Evolutionary conservation across 2,888 invertebrate genomes (phyloP).

Genomic region (Penaeus monodon): DNA sequence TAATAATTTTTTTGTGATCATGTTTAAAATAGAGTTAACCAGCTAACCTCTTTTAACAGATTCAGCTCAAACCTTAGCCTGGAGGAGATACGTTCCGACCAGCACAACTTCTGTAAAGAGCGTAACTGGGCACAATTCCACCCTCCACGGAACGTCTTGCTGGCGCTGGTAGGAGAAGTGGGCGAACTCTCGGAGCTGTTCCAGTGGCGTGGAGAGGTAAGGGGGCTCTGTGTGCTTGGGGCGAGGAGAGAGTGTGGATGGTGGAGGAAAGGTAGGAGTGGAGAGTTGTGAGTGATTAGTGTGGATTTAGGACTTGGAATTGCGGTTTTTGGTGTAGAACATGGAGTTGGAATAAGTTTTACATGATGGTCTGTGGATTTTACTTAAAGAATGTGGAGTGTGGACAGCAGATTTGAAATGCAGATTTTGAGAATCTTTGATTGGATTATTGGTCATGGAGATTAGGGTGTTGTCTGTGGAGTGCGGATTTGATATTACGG

Average conservation of each 20-base stretch:
- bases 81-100: constrained; percentile 50
- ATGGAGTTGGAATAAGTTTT: neutral
- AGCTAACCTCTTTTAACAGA: constrained; percentile 1
- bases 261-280: no score
- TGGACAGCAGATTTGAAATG: no score
- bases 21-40: neutral
- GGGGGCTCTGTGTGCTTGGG: neutral
- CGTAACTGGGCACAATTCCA: constrained; percentile 71
- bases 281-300: no score
- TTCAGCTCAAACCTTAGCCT: constrained; percentile 49
- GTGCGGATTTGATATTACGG: no score
- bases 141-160: constrained; percentile 67
- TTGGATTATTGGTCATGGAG: no score
- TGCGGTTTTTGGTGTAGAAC: neutral
- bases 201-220: constrained; percentile 70
- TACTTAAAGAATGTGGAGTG: no score
- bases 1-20: no score
- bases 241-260: no score
- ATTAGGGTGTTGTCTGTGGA: no score
- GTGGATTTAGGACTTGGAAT: neutral
- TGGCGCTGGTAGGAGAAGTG: constrained; percentile 71
- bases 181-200: constrained; percentile 72
- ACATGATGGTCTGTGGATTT: neutral
- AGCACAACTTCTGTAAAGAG: constrained; percentile 68
- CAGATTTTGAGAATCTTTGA: no score